Evolutionary conservation across 2,888 invertebrate genomes (phyloP).

Genomic region (Allygus modestus): DNA sequence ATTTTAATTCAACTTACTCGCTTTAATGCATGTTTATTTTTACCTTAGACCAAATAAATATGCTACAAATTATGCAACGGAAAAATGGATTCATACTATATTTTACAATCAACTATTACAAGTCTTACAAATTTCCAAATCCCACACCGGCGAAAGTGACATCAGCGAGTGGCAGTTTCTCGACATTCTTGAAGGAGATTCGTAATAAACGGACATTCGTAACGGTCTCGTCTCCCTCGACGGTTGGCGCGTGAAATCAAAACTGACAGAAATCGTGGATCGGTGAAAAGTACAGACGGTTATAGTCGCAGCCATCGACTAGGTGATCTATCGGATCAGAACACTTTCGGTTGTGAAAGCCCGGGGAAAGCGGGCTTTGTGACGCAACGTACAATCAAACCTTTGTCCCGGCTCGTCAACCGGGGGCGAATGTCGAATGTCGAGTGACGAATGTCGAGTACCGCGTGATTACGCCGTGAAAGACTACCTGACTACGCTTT

Average conservation of each 20-base stretch:
- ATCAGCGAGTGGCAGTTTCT: background rate
- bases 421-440: background rate
- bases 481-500: no score
- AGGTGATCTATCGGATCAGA: slow-evolving; percentile 37
- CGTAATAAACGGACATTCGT: slow-evolving; percentile 6
- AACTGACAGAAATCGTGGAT: background rate
- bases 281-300: background rate
- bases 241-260: background rate
- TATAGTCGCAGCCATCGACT: background rate
- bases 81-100: no score
- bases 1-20: no score
- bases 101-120: no score
- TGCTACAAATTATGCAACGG: no score
- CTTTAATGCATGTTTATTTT: no score
- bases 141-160: background rate
- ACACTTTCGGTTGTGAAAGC: slow-evolving; percentile 39
- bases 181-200: background rate
- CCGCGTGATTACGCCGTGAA: no score
- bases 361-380: slow-evolving; percentile 17
- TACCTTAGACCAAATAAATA: no score
- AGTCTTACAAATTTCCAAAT: background rate
- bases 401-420: background rate
- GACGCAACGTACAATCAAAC: slow-evolving; percentile 12
- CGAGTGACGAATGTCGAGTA: background rate
- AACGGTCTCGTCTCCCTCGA: background rate